Percentiles rank a stretch among this genome's conserved stretches.
phyloP scores from a whole-genome alignment of 1,140 invertebrate genomes.

The Homalodisca vitripennis region DNA sequence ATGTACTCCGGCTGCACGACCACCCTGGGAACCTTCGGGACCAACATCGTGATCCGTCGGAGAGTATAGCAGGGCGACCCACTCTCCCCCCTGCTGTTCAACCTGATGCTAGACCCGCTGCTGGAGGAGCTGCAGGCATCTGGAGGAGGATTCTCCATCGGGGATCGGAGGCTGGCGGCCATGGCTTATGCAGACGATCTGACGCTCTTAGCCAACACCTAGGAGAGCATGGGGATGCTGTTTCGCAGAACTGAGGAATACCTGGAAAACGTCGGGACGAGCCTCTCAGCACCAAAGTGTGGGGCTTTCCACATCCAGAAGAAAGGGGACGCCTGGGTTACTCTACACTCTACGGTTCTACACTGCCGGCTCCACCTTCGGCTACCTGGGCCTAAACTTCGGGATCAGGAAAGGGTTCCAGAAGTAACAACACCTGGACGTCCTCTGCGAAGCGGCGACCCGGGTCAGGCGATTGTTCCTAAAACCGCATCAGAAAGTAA shows the following conservation, averaged over 20 bases:
- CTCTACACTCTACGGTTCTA: not conserved
- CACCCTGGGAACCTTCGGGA: not conserved
- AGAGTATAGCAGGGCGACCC: not conserved
- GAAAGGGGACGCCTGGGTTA: not conserved
- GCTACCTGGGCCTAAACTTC: no score
- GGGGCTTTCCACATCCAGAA: no score
- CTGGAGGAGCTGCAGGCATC: no score
- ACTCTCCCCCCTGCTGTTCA: not conserved
- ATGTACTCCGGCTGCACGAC: not conserved
- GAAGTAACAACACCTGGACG: not conserved
- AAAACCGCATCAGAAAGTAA: slow-evolving; percentile 31
- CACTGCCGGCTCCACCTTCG: no score
- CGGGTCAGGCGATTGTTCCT: no score
- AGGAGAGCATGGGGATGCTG: no score
- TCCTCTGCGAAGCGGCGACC: not conserved
- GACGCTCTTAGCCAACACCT: no score
- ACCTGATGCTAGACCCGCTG: no score
- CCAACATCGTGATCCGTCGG: slow-evolving; percentile 20
- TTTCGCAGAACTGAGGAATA: slow-evolving; percentile 1
- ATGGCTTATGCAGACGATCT: no score
- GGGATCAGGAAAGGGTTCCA: no score
- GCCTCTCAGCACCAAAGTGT: no score
- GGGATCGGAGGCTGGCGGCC: not conserved
- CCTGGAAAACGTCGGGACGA: not conserved
- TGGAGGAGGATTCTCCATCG: no score